These are phyloP conservation scores for Ictalurus furcatus DNA, from an alignment of 2,113 vertebrate species.

Conservation along the genomic window DNA sequence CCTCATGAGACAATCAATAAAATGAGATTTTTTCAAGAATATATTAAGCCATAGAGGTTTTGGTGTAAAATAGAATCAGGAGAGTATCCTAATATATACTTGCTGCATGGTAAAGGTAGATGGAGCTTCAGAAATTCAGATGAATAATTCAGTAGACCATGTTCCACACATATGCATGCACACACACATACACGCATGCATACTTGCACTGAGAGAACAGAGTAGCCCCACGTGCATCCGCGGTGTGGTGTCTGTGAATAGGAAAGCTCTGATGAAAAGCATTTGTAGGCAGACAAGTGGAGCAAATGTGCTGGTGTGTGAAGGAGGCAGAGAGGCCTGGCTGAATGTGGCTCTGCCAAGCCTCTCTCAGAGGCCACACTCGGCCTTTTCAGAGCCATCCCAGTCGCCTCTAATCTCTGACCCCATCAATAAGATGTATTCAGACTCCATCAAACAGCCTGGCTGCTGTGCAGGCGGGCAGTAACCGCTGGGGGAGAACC, in stretches of 20 bases:
- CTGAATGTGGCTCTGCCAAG: slow-evolving; percentile 58
- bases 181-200: background rate
- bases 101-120: background rate
- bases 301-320: slow-evolving; percentile 68
- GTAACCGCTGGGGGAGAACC: slow-evolving; percentile 69
- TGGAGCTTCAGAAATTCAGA: background rate
- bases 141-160: background rate
- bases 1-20: background rate
- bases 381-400: slow-evolving; percentile 64
- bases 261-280: slow-evolving; percentile 61
- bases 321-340: slow-evolving; percentile 45
- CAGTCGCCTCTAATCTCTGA: slow-evolving; percentile 75
- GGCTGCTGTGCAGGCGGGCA: slow-evolving; percentile 67
- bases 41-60: slow-evolving; percentile 16
- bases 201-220: slow-evolving; percentile 13
- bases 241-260: slow-evolving; percentile 54
- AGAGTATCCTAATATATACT: background rate
- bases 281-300: slow-evolving; percentile 73
- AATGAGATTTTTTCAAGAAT: background rate
- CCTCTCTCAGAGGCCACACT: slow-evolving; percentile 61
- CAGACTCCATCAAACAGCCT: slow-evolving; percentile 75
- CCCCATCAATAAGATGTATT: slow-evolving; percentile 79
- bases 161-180: background rate
- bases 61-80: background rate
- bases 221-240: slow-evolving; percentile 45